A percentile compares a stretch with the other conserved stretches of the same genome.
phyloP scores from a whole-genome alignment of 2,797 vertebrate species.

The Netta rufina region DNA sequence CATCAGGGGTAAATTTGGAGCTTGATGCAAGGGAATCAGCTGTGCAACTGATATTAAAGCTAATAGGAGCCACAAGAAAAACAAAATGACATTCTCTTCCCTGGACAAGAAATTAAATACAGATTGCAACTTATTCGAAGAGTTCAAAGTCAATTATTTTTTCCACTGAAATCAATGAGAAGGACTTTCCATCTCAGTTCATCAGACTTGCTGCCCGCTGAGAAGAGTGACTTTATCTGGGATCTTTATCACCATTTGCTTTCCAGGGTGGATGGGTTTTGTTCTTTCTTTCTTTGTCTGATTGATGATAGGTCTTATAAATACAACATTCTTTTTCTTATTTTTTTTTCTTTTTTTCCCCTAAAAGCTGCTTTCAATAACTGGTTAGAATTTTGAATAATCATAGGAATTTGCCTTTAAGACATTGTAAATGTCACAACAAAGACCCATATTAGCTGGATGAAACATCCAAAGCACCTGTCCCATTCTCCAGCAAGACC shows the following conservation, averaged over 20 bases:
- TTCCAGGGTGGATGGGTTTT: background rate
- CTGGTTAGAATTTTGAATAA: constrained; percentile 10
- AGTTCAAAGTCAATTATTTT: constrained; percentile 55
- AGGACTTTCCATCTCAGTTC: constrained; percentile 45
- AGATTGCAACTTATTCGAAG: constrained; percentile 43
- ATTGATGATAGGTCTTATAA: background rate
- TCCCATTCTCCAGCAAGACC: background rate
- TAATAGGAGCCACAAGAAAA: constrained; percentile 38
- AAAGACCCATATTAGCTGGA: background rate
- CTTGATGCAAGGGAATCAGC: constrained; percentile 26
- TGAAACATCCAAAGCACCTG: background rate
- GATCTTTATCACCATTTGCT: constrained; percentile 18
- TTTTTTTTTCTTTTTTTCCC: background rate
- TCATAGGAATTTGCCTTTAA: background rate
- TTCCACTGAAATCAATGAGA: constrained; percentile 44
- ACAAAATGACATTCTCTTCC: constrained; percentile 16
- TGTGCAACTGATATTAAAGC: constrained; percentile 12
- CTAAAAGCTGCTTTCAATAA: background rate
- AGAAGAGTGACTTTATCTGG: constrained; percentile 26
- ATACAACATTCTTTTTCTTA: background rate
- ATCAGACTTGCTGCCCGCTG: background rate
- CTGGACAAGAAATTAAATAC: constrained; percentile 47
- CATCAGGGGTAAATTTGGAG: constrained; percentile 18
- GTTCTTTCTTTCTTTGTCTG: background rate
- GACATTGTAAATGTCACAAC: background rate